These are phyloP conservation scores for Latrodectus geometricus DNA, from an alignment of 1,140 invertebrate genomes.

Conservation along the genomic window DNA sequence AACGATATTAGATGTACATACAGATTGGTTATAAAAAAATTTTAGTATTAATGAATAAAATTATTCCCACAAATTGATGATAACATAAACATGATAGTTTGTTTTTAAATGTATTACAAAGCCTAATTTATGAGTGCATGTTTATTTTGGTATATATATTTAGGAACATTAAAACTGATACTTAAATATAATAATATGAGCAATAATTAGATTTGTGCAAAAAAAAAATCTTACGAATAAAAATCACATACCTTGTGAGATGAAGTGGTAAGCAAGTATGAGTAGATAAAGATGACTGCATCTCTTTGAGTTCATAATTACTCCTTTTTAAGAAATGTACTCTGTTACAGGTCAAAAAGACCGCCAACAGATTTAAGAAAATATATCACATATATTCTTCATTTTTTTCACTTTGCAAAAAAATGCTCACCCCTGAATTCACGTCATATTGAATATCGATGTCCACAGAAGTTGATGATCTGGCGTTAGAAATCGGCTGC, in stretches of 20 bases:
- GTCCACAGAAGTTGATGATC: neutral
- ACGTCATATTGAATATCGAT: neutral
- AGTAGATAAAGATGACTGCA: conserved; percentile 20
- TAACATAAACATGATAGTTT: no score
- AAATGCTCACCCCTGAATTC: neutral
- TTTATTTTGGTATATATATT: no score
- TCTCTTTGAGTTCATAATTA: conserved; percentile 42
- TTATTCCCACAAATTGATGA: no score
- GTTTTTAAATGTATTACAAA: no score
- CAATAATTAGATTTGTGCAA: neutral
- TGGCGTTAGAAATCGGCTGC: neutral
- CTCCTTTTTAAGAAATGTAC: neutral
- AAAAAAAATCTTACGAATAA: neutral
- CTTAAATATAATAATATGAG: no score
- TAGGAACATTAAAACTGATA: neutral
- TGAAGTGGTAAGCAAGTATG: conserved; percentile 35
- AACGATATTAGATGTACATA: no score
- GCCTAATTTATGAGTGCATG: no score
- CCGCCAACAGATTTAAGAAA: conserved; percentile 15
- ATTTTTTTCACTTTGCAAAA: neutral
- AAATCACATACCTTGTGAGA: conserved; percentile 25
- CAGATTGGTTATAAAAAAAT: no score
- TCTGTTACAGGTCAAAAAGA: conserved; percentile 27
- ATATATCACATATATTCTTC: neutral
- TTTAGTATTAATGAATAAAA: no score